Evolutionary conservation across 2,113 vertebrate genomes (phyloP), one percentile per base, ranked within the genome.

Genomic region (Phocoena sinus): DNA sequence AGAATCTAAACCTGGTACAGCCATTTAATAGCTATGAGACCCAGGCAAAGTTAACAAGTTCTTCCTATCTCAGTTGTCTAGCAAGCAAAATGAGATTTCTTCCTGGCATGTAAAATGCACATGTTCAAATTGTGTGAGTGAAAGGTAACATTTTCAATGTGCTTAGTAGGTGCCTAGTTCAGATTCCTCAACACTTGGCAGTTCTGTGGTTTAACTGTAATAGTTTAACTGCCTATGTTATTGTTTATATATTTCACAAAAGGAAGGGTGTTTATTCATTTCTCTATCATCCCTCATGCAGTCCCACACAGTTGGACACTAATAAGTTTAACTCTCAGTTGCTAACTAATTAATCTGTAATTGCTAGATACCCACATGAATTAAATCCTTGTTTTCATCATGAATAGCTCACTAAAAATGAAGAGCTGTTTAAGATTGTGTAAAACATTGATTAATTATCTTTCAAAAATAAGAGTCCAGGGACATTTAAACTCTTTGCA

Each of bases 381-480:
- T 89, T 96, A 98, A 87, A 98, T 97, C 38, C 67, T 98, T 97
- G 92, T 95, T 12, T 56, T 96, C 95, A 97, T 97, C 38, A 62
- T 97, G 93, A 98, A 80, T 98, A 94, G 97, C 95, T 97, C 62
- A 79, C 85, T 97, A 95, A 97, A 98, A 98, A 86, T 96, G 87
- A 98, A 97, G 95, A 98, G 95, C 97, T 97, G 65, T 95, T 98
- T 98, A 98, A 97, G 71, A 36, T 93, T 97, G 44, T 94, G 50
- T 97, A 98, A 98, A 98, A 97, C 76, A 97, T 91, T 97, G 97
- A 98, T 98, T 98, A 98, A 96, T 96, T 98, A 96, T 95, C 97
- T 97, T 94, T 96, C 91, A 97, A 98, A 98, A 89, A 68, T 86
- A 97, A 97, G 90, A 98, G 91, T 93, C 23, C 88, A 97, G 82